Base-by-base conservation (phyloP, 2,797 vertebrate species). In the Coregonus ussuriensis region DNA sequence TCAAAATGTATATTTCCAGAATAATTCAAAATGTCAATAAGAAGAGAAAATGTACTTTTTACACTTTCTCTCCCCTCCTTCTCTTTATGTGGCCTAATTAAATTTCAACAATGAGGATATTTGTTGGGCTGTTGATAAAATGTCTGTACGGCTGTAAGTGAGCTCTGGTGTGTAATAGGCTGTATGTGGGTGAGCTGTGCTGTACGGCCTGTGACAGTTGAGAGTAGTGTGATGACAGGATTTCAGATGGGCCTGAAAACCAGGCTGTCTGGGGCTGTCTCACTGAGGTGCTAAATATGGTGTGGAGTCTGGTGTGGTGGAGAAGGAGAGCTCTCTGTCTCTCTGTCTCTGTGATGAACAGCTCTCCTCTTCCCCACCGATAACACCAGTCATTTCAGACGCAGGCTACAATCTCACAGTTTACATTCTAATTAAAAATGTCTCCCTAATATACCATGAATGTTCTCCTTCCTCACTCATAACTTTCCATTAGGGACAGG, bases 91-190 rank as follows among this genome's bases (percentile, higher is more conserved):
- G 25, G 25, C 25, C 25, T 25, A 25, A 25, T 25, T 25, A 25
- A 25, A 25, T 25, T 25, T 25, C 25, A 25, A 25, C 59, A 81
- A 78, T 80, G 56, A 71, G 67, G 33, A 54, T 76, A 75, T 82
- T 85, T 80, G 75, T 78, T 78, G 11, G 77, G 79, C 65, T 71
- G 37, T 47, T 81, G 79, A 74, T 78, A 79, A 70, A 78, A 82
- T 62, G 73, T 71, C 77, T 81, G 53, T 1, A 14, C 1, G 4
- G 29, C 21, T 73, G 29, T 37, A 13, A 9, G 16, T 59, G 52
- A 6, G 53, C 56, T 3, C 25, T 6, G 25, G 21, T 56, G 15
- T 73, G 53, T 54, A 29, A 7, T 18, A 11, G 4, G 11, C 18
- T 59, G 29, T 7, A 11, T 15, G 21, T 5, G 21, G 18, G 51